These are phyloP conservation scores for Etheostoma cragini DNA, from an alignment of 2,113 vertebrate species.

Conservation along the genomic window DNA sequence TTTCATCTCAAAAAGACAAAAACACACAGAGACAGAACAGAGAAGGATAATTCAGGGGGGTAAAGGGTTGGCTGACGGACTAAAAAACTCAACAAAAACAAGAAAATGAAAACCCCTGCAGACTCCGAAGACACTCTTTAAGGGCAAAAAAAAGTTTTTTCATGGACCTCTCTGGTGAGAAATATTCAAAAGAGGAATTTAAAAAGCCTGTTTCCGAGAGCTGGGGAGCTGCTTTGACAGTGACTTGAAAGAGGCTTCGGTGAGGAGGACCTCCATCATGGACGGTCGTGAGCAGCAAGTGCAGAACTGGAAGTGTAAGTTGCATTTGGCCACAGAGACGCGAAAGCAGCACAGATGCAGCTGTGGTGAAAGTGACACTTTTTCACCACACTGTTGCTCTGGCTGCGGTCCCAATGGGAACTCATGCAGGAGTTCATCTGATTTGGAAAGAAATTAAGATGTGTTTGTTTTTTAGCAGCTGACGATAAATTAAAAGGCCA, in stretches of 20 bases:
- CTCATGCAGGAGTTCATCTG: not conserved
- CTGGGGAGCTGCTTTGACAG: constrained; percentile 35
- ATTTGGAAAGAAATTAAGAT: not conserved
- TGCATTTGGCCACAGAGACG: not conserved
- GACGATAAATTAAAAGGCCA: not conserved
- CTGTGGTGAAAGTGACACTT: constrained; percentile 1
- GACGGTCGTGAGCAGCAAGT: not conserved
- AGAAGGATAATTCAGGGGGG: constrained; percentile 26
- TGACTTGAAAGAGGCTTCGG: constrained; percentile 18
- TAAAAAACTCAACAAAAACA: constrained; percentile 20
- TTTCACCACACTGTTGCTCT: constrained; percentile 6
- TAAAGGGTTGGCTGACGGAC: constrained; percentile 6
- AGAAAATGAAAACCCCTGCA: constrained; percentile 12
- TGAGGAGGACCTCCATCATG: constrained; percentile 17
- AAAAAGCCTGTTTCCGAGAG: constrained; percentile 9
- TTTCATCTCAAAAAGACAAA: constrained; percentile 69
- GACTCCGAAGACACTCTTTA: not conserved
- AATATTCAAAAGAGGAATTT: constrained; percentile 24
- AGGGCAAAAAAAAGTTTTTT: not conserved
- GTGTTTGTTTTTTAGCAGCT: not conserved
- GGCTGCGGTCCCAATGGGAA: not conserved
- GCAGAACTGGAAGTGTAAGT: not conserved
- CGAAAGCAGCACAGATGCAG: constrained; percentile 17
- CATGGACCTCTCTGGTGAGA: not conserved
- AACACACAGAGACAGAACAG: constrained; percentile 36